Base-by-base conservation (phyloP, 1,140 invertebrate species). In the Cherax destructor region DNA sequence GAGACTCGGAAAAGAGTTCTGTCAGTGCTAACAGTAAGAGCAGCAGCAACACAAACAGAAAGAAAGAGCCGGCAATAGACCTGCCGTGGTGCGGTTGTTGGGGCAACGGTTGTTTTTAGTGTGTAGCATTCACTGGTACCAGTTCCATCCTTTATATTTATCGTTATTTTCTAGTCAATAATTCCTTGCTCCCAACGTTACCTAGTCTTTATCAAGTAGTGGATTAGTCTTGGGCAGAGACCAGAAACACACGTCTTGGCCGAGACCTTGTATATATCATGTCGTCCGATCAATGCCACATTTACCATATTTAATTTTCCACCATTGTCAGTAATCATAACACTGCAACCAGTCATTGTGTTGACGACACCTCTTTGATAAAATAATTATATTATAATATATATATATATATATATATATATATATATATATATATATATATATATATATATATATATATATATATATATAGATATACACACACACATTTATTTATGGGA, bases 21-120 rank as follows among this genome's bases (percentile, higher is more conserved):
- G 92, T 93, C 80, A 93, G 92, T 86, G 91, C 89, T 78, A 88
- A 91, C 77, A 92, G 92, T 56, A 92, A 92, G 69, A 92, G 89
- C 72, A 92, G 91, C 61, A 90, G 69, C 65, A 93, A 90, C 56
- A 91, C 86, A 13, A 88, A 85, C 77, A 92, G 85, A 78, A 93
- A 93, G 52, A 93, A 93, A 41, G 93, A 93, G 59, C 89, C 89
- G 50, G 92, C 77, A 18, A 92, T 92, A 59, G 97, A 96, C 94
- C 96, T 97, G 92, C 97, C 97, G 0, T 98, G 97, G 97, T 98
- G 97, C 93, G 97, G 97, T 0, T 98, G 97, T 93, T 98, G 97
- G 97, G 97, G 97, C 16, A 97, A 97, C 92, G 97, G 97, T 5
- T 98, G 97, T 94, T 95, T 97, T 83, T 97, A 92, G 90, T 86